Conservation (phyloP, 2,888 invertebrate species). For the Harpalus rubripes region DNA sequence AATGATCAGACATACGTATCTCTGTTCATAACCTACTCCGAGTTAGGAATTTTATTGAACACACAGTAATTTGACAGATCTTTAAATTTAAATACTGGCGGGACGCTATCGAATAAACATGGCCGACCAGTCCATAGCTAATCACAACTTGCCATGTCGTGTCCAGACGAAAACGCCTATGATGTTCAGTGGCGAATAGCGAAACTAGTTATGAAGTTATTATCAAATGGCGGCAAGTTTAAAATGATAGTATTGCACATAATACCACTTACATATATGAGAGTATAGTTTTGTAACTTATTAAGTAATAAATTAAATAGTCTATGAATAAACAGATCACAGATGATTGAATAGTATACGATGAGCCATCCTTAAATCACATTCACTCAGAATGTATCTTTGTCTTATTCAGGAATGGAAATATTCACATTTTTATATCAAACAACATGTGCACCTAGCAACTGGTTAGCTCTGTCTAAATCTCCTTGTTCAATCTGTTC, state of each 20-base stretch:
- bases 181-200: no score
- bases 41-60: no score
- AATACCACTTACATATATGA: constrained; percentile 2
- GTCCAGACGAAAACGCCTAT: no score
- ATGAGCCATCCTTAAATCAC: constrained; percentile 16
- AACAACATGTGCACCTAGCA: constrained; percentile 80
- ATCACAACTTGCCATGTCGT: no score
- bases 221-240: background rate
- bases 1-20: no score
- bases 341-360: constrained; percentile 45
- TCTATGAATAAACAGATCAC: constrained; percentile 51
- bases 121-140: no score
- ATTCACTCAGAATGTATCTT: background rate
- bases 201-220: no score
- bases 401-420: constrained; percentile 54
- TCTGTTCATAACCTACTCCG: no score
- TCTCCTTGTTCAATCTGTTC: constrained; percentile 91
- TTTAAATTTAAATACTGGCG: no score
- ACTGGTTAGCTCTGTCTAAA: constrained; percentile 81
- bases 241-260: background rate
- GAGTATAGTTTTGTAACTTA: constrained; percentile 50
- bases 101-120: no score
- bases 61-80: no score
- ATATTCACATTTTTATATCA: constrained; percentile 73
- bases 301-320: constrained; percentile 59